Evolutionary conservation across 1,140 invertebrate genomes (phyloP).

Genomic region (Trypoxylus dichotomus): DNA sequence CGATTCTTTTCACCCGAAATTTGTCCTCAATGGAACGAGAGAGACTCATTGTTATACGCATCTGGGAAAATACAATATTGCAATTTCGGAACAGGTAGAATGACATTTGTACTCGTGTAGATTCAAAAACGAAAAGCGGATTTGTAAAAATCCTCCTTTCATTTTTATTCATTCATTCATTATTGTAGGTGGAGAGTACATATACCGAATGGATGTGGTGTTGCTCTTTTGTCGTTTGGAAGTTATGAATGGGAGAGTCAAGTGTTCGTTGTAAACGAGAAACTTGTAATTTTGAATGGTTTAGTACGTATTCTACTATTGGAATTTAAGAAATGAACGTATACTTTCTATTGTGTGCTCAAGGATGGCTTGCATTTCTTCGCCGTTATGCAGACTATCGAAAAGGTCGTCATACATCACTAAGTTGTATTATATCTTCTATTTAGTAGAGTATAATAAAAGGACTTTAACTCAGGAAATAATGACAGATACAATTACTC

Average conservation of each 20-base stretch:
- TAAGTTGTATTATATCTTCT: no score
- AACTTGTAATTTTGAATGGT: not conserved
- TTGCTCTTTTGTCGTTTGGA: not conserved
- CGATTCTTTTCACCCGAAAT: not conserved
- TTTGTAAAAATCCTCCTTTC: not conserved
- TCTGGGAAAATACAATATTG: not conserved
- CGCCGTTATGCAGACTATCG: no score
- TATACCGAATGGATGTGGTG: not conserved
- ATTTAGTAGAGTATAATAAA: no score
- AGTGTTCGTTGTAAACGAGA: not conserved
- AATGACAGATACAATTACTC: no score
- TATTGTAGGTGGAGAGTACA: not conserved
- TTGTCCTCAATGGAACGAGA: not conserved
- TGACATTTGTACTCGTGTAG: not conserved
- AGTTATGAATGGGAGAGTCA: not conserved
- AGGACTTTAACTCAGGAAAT: no score
- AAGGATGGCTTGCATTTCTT: no score
- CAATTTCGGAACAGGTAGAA: not conserved
- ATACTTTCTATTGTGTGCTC: not conserved
- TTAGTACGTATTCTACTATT: not conserved
- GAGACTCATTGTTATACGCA: not conserved
- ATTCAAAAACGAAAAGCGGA: not conserved
- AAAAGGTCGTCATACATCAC: no score
- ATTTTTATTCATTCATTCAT: not conserved
- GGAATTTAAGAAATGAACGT: not conserved